Conservation (phyloP, 2,888 invertebrate genomes). For the Hedya salicella region DNA sequence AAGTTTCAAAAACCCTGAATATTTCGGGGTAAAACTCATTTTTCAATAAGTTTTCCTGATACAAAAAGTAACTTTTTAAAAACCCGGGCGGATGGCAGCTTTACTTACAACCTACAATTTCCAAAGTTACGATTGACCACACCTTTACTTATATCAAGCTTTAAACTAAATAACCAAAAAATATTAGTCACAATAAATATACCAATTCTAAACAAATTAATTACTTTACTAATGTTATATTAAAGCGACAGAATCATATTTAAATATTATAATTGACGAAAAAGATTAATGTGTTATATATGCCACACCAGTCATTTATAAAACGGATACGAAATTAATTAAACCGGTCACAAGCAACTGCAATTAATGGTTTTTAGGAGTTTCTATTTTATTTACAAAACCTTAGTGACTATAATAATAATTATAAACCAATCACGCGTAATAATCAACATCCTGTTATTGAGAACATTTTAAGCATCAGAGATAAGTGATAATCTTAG, state of each 20-base stretch:
- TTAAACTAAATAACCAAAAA: neutral
- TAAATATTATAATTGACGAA: slow-evolving; percentile 8
- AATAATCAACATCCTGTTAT: too few species aligned
- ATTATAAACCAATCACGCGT: too few species aligned
- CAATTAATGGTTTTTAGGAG: neutral
- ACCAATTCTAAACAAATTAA: neutral
- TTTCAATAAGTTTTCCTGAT: too few species aligned
- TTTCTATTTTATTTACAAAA: neutral
- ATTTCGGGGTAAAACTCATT: too few species aligned
- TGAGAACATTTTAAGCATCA: too few species aligned
- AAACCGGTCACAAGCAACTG: neutral
- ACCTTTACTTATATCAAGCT: neutral
- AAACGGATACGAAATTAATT: slow-evolving; percentile 17
- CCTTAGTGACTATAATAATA: too few species aligned
- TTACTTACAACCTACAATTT: too few species aligned
- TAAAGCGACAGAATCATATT: neutral
- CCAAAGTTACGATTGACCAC: too few species aligned
- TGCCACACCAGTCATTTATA: neutral
- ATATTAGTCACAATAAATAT: neutral
- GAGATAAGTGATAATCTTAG: too few species aligned
- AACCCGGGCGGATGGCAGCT: too few species aligned
- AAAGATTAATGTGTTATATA: slow-evolving; percentile 4
- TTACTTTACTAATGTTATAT: slow-evolving; percentile 1
- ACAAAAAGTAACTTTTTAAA: too few species aligned
- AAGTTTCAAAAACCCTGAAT: too few species aligned